These are phyloP conservation scores for Centruroides sculpturatus DNA, from an alignment of 1,140 invertebrate species.

Conservation along the genomic window DNA sequence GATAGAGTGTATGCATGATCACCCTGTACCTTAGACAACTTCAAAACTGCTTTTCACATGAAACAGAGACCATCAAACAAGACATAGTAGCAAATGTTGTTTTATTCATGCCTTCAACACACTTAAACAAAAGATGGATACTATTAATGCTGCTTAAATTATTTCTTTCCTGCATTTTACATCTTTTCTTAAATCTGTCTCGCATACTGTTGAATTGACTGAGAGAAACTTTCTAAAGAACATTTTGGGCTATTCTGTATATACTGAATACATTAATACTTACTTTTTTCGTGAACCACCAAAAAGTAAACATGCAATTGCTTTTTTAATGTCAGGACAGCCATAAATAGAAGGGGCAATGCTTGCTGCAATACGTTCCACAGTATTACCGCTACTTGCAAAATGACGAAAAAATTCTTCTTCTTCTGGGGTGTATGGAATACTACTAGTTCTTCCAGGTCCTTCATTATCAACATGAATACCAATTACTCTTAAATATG, in stretches of 20 bases:
- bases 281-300: constrained; percentile 54
- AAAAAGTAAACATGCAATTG: constrained; percentile 89
- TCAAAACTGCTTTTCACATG: no score
- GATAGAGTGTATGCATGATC: no score
- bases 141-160: no score
- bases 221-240: not conserved
- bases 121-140: no score
- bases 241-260: not conserved
- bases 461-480: constrained; percentile 73
- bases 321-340: constrained; percentile 88
- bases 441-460: constrained; percentile 43
- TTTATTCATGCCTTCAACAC: no score
- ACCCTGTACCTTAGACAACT: no score
- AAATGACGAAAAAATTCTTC: constrained; percentile 82
- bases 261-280: not conserved
- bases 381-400: constrained; percentile 68
- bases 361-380: constrained; percentile 75
- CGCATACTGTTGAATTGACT: no score
- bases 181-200: no score
- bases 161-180: no score
- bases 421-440: constrained; percentile 57
- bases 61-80: no score
- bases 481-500: constrained; percentile 89
- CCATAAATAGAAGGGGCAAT: constrained; percentile 98
- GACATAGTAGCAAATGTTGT: no score